These are phyloP conservation scores for Cyprinodon variegatus DNA, from an alignment of 2,113 vertebrate species.

Conservation along the genomic window DNA sequence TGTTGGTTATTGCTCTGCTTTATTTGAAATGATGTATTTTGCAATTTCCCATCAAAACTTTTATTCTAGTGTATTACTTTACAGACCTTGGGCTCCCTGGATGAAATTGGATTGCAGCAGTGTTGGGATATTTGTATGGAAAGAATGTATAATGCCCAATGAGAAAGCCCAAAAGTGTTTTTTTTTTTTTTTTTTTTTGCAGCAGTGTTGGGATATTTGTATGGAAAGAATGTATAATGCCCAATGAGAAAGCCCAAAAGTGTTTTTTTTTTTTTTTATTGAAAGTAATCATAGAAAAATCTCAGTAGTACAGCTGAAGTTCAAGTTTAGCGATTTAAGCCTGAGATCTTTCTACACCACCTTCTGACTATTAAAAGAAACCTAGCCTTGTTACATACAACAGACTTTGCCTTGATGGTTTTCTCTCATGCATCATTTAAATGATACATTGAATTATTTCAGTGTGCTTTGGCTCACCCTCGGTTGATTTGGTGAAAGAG, in stretches of 20 bases:
- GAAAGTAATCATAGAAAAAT: too few relatives aligned
- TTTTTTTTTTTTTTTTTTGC: slow-evolving; percentile 33
- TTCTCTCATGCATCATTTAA: slow-evolving; percentile 6
- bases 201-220: slow-evolving; percentile 44
- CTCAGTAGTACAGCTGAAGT: slow-evolving; percentile 38
- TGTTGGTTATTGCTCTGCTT: slow-evolving; percentile 23
- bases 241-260: slow-evolving; percentile 38
- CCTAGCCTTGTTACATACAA: slow-evolving; percentile 28
- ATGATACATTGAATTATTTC: slow-evolving; percentile 6
- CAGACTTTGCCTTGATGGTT: slow-evolving; percentile 17
- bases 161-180: slow-evolving; percentile 43
- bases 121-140: slow-evolving; percentile 47
- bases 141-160: slow-evolving; percentile 26
- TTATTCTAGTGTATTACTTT: slow-evolving; percentile 53
- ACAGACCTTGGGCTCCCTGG: slow-evolving; percentile 42
- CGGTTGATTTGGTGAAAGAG: slow-evolving; percentile 7
- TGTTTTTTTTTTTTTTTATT: slow-evolving; percentile 31
- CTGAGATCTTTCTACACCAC: slow-evolving; percentile 24
- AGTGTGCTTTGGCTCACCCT: neutral
- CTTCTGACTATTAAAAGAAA: slow-evolving; percentile 38
- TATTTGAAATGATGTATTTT: slow-evolving; percentile 52
- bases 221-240: slow-evolving; percentile 29
- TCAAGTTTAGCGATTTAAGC: slow-evolving; percentile 30
- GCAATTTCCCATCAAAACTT: slow-evolving; percentile 33
- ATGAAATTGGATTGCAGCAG: slow-evolving; percentile 41